These are phyloP conservation scores for Trogon surrucura DNA, from an alignment of 2,113 vertebrate species.

Conservation along the genomic window DNA sequence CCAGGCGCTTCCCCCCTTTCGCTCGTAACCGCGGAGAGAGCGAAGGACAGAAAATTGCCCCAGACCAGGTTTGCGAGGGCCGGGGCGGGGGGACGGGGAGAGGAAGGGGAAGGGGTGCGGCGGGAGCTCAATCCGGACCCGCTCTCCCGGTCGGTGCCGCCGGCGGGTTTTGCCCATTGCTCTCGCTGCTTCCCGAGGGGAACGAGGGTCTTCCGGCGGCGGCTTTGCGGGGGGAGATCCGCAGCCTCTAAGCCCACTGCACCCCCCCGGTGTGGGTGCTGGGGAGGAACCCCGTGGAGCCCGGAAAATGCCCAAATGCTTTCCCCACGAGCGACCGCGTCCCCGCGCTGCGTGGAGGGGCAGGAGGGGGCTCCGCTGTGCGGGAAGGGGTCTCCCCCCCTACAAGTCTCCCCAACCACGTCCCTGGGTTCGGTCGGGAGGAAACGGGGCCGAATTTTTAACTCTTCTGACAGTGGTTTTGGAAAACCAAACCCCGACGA, in stretches of 20 bases:
- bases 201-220: too few relatives aligned
- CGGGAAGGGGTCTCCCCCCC: neutral
- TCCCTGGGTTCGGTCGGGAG: neutral
- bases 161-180: neutral
- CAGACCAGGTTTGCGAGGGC: constrained; percentile 56
- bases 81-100: neutral
- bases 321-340: neutral
- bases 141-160: neutral
- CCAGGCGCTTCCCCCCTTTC: neutral
- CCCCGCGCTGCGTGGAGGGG: neutral
- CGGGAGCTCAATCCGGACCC: neutral
- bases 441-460: neutral
- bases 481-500: neutral
- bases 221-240: too few relatives aligned
- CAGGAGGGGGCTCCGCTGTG: neutral
- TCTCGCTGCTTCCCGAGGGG: neutral
- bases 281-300: neutral
- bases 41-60: constrained; percentile 30
- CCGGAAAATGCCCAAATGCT: neutral
- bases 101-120: neutral
- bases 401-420: accelerated
- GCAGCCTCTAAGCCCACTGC: neutral
- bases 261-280: neutral
- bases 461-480: neutral
- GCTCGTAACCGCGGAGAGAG: neutral